Evolutionary conservation across 1,140 invertebrate species (phyloP).

Genomic region (Hyphantria cunea): DNA sequence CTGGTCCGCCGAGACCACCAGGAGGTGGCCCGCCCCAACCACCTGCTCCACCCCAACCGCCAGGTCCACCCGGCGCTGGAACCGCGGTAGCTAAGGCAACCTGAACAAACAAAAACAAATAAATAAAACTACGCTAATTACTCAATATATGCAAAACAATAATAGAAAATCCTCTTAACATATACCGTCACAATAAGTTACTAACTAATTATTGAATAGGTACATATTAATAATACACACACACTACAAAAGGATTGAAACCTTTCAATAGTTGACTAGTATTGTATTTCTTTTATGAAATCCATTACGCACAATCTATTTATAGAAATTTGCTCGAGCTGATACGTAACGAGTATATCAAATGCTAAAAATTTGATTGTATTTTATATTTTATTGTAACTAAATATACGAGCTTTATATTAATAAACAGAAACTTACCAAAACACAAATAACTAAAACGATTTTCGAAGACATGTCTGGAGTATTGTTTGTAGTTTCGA

Average conservation of each 20-base stretch:
- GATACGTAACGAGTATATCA: too few species aligned
- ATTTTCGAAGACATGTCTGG: conserved; percentile 37
- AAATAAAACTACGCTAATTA: conserved; percentile 8
- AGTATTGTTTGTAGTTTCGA: conserved; percentile 27
- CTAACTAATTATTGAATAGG: conserved; percentile 13
- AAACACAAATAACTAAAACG: conserved; percentile 32
- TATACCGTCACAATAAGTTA: not conserved
- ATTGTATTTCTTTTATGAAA: too few species aligned
- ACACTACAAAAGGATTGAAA: too few species aligned
- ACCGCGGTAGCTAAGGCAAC: conserved; percentile 47
- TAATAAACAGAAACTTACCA: conserved; percentile 35
- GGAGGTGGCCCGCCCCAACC: not conserved
- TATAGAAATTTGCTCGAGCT: too few species aligned
- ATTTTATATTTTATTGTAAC: too few species aligned
- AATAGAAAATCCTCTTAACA: not conserved
- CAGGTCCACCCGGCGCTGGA: conserved; percentile 36
- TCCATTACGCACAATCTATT: too few species aligned
- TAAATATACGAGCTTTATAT: too few species aligned
- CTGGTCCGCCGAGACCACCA: conserved; percentile 6
- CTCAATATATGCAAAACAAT: not conserved
- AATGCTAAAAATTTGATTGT: too few species aligned
- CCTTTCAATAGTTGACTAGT: too few species aligned
- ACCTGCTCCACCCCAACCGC: conserved; percentile 27
- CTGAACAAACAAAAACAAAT: conserved; percentile 41
- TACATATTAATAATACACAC: not conserved